These are phyloP conservation scores for Colossoma macropomum DNA, from an alignment of 2,113 vertebrate species.

Conservation along the genomic window DNA sequence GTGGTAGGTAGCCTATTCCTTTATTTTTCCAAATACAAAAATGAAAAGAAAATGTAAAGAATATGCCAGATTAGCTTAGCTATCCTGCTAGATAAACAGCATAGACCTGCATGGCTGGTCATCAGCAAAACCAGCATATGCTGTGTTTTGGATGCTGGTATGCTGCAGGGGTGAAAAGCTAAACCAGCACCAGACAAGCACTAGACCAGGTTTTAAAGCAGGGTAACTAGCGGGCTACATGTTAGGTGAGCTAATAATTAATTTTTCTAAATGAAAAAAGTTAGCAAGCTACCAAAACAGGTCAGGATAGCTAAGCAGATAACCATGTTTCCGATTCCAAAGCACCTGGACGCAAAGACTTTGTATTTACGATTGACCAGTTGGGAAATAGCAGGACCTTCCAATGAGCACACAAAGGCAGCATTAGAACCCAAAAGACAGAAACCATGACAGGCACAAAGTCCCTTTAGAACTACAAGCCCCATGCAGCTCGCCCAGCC, in stretches of 20 bases:
- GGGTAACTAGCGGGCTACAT: too few species aligned
- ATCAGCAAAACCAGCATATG: too few species aligned
- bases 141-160: too few species aligned
- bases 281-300: background rate
- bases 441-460: background rate
- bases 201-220: too few species aligned
- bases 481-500: background rate
- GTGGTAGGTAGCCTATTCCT: background rate
- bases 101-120: too few species aligned
- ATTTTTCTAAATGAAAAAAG: too few species aligned
- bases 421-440: background rate
- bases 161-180: too few species aligned
- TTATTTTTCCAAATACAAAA: background rate
- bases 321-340: background rate
- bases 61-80: too few species aligned
- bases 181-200: too few species aligned
- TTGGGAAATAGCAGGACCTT: background rate
- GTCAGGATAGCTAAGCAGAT: background rate
- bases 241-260: too few species aligned
- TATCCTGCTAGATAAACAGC: too few species aligned
- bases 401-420: background rate
- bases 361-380: background rate
- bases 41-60: background rate
- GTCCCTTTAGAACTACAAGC: constrained; percentile 35
- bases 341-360: background rate